These are phyloP conservation scores for Bungarus multicinctus DNA, from an alignment of 2,113 vertebrate genomes.

Conservation along the genomic window DNA sequence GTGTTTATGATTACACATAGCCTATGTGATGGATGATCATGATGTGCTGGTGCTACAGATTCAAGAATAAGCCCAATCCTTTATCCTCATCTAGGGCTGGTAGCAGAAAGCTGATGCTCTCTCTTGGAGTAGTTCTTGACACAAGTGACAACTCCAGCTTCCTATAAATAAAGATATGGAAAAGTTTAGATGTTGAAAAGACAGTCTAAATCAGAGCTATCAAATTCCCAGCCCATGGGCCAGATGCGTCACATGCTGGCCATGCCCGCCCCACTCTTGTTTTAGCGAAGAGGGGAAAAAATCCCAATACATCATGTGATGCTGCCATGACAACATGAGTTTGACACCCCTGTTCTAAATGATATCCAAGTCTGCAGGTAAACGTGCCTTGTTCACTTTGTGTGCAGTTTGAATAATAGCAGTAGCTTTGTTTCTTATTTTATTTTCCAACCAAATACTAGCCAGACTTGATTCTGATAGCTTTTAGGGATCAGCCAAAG, in stretches of 20 bases:
- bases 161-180: constrained; percentile 71
- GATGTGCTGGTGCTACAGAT: constrained; percentile 61
- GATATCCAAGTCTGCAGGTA: background rate
- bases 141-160: constrained; percentile 98
- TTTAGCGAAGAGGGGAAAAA: no score
- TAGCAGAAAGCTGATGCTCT: constrained; percentile 87
- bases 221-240: no score
- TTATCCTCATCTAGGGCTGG: constrained; percentile 68
- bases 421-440: background rate
- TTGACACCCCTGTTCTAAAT: no score
- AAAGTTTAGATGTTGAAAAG: background rate
- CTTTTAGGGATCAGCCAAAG: background rate
- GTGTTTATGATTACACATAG: constrained; percentile 32
- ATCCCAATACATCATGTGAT: no score
- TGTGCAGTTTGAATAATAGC: background rate
- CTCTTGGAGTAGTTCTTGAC: constrained; percentile 91
- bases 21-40: constrained; percentile 50
- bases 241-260: no score
- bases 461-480: background rate
- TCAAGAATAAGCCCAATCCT: constrained; percentile 51
- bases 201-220: background rate
- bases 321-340: no score
- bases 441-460: background rate
- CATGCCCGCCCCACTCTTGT: no score
- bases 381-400: background rate